These are phyloP conservation scores for Oxycera nigricornis DNA, from an alignment of 2,888 invertebrate species.

Conservation along the genomic window DNA sequence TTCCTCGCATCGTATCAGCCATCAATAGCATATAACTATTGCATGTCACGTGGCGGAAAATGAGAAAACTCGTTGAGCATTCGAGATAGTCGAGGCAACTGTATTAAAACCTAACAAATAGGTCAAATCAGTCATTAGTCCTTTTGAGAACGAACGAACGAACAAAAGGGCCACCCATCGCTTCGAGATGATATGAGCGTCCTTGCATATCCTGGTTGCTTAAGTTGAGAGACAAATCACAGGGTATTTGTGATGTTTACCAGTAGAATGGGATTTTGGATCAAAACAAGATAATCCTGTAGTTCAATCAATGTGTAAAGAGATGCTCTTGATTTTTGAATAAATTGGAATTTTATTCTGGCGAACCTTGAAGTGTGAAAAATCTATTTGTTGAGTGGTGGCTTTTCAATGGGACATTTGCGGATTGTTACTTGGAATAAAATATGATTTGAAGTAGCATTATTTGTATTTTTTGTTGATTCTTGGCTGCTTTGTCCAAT, in stretches of 20 bases:
- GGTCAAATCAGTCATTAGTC: slow-evolving; percentile 16
- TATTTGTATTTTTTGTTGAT: too few relatives aligned
- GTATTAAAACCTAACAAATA: slow-evolving; percentile 3
- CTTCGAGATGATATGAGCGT: not conserved
- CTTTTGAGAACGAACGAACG: slow-evolving; percentile 3
- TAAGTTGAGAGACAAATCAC: not conserved
- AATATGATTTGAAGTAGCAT: too few relatives aligned
- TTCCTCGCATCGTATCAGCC: too few relatives aligned
- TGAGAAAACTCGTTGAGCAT: not conserved
- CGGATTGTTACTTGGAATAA: too few relatives aligned
- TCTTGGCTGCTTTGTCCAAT: too few relatives aligned
- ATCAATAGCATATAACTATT: too few relatives aligned
- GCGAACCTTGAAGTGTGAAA: too few relatives aligned
- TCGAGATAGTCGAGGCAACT: not conserved
- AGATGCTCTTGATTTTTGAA: not conserved
- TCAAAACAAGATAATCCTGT: slow-evolving; percentile 1
- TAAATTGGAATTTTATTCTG: too few relatives aligned
- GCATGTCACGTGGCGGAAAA: too few relatives aligned
- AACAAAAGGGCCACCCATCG: slow-evolving; percentile 5
- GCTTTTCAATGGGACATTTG: too few relatives aligned
- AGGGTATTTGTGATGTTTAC: too few relatives aligned
- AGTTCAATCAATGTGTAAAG: not conserved
- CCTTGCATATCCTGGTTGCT: not conserved
- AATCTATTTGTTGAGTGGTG: too few relatives aligned
- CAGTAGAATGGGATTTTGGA: not conserved